Conservation (phyloP, 2,888 invertebrate genomes). For the Drosophila monieri region DNA sequence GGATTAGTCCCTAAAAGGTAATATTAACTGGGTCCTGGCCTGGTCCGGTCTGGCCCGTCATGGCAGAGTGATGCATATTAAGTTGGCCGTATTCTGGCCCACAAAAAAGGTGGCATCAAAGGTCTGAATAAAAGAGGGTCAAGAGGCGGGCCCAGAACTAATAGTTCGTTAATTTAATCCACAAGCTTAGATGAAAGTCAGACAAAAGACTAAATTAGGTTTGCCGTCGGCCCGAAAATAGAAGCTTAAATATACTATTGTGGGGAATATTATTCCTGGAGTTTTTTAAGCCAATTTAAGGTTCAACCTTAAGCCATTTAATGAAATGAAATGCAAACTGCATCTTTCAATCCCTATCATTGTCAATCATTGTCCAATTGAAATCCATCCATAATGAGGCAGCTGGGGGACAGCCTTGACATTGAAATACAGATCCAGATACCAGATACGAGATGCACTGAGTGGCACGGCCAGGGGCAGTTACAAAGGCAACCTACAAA, state of each 20-base stretch:
- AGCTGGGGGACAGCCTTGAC: conserved; percentile 50
- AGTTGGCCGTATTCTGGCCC: conserved; percentile 6
- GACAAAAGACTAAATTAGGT: not conserved
- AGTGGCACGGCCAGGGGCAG: conserved; percentile 21
- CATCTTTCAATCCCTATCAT: conserved; percentile 17
- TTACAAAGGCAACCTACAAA: conserved; percentile 12
- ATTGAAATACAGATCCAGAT: conserved; percentile 47
- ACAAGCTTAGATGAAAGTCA: conserved; percentile 1
- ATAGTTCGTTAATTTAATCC: conserved; percentile 27
- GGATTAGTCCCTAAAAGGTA: conserved; percentile 40
- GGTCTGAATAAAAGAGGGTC: conserved; percentile 15
- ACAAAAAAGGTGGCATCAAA: conserved; percentile 2
- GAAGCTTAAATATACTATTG: not conserved
- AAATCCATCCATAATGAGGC: conserved; percentile 37
- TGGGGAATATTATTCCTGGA: not conserved
- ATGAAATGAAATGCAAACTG: not conserved
- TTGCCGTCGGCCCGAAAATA: not conserved
- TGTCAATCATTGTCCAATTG: conserved; percentile 29
- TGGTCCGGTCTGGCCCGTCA: not conserved
- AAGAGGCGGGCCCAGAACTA: conserved; percentile 11
- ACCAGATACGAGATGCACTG: conserved; percentile 11
- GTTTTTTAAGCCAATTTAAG: not conserved
- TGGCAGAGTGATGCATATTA: conserved; percentile 33
- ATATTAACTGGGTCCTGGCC: conserved; percentile 25
- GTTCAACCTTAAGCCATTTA: not conserved